These are phyloP conservation scores for Fregata magnificens DNA, from an alignment of 2,113 vertebrate species.

Conservation along the genomic window DNA sequence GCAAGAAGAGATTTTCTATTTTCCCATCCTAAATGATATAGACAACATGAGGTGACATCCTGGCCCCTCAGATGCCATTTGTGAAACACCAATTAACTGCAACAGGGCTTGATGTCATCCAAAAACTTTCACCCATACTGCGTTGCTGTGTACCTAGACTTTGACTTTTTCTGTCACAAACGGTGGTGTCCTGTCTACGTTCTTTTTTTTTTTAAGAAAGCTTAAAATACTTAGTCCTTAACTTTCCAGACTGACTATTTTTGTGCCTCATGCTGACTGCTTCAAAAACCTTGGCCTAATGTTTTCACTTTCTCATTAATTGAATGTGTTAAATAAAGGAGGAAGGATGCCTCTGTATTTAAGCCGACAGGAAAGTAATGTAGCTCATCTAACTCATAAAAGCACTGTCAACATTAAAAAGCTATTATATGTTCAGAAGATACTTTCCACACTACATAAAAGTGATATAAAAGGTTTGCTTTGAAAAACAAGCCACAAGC, in stretches of 20 bases:
- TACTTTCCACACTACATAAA: background rate
- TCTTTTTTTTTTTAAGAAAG: background rate
- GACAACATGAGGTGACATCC: background rate
- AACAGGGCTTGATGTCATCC: background rate
- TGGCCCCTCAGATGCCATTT: background rate
- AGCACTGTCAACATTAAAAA: background rate
- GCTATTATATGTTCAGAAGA: background rate
- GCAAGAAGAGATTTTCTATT: background rate
- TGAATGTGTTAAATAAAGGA: background rate
- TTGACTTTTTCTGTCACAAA: background rate
- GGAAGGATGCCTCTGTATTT: background rate
- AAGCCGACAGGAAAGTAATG: background rate
- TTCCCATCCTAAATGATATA: background rate
- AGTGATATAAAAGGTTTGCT: slow-evolving; percentile 4
- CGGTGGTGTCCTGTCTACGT: accelerated
- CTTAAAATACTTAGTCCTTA: background rate
- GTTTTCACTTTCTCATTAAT: background rate
- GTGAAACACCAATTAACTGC: background rate
- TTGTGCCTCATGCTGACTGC: background rate
- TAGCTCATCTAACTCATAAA: slow-evolving; percentile 17
- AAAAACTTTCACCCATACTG: background rate
- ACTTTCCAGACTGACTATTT: background rate
- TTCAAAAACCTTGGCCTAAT: background rate
- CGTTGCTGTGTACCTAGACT: background rate
- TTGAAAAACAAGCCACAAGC: background rate